These are phyloP conservation scores for Henricia sp. DNA, from an alignment of 53 echinoderm and acorn worm species.

Conservation along the genomic window DNA sequence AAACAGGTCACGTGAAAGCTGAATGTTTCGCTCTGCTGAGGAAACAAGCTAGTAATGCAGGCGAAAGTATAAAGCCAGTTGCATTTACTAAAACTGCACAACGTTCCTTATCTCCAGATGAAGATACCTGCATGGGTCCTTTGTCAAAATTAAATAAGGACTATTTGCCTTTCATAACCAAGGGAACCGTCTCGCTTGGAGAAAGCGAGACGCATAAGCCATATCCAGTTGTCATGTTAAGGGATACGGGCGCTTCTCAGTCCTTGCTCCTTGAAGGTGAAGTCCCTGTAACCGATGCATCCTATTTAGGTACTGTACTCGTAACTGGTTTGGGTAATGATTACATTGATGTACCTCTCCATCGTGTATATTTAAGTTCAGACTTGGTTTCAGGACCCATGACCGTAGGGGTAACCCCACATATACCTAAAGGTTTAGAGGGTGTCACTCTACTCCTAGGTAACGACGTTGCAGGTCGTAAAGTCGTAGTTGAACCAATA, in stretches of 20 bases:
- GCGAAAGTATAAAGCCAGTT: conserved; percentile 11
- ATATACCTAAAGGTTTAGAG: conserved; percentile 56
- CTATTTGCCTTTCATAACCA: conserved; percentile 1
- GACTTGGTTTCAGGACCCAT: conserved; percentile 58
- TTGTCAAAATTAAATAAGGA: neutral
- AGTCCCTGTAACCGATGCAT: conserved; percentile 43
- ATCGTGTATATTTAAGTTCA: conserved; percentile 39
- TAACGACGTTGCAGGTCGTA: conserved; percentile 67
- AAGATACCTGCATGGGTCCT: neutral
- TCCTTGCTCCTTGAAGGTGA: conserved; percentile 49
- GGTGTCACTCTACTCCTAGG: conserved; percentile 76
- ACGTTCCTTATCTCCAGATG: neutral
- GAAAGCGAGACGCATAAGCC: neutral
- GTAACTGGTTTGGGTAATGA: conserved; percentile 64
- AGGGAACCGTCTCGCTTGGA: conserved; percentile 11
- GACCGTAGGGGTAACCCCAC: conserved; percentile 59
- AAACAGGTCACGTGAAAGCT: conserved; percentile 11
- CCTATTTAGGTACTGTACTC: conserved; percentile 55
- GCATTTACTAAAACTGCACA: neutral
- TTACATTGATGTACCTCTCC: conserved; percentile 52
- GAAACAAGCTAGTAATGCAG: neutral
- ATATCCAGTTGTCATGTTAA: conserved; percentile 30
- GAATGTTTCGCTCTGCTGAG: neutral
- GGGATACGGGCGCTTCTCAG: conserved; percentile 72
- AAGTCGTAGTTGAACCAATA: conserved; percentile 28